A percentile compares a stretch with the other conserved stretches of the same genome.
These are phyloP conservation scores for Quadroppia sp. DNA, from an alignment of 2,888 invertebrate species.

Conservation along the genomic window DNA sequence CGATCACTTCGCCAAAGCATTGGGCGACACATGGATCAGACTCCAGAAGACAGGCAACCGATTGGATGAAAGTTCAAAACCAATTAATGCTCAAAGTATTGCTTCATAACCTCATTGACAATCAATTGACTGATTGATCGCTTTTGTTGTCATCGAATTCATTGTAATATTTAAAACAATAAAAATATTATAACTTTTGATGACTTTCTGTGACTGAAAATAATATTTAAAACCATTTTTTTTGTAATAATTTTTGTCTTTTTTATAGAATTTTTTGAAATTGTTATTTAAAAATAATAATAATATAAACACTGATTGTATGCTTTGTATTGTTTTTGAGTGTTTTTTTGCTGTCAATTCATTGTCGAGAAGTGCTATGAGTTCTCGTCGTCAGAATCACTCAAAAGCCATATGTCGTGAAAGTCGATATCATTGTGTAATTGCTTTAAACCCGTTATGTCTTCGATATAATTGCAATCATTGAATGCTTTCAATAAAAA, in stretches of 20 bases:
- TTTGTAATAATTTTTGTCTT: neutral
- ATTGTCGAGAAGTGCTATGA: neutral
- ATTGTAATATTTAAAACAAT: neutral
- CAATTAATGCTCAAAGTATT: constrained; percentile 39
- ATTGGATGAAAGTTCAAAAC: constrained; percentile 16
- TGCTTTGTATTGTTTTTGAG: neutral
- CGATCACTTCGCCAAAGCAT: constrained; percentile 85
- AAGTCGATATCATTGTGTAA: constrained; percentile 54
- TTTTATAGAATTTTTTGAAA: neutral
- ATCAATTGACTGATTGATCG: neutral
- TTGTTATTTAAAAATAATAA: neutral
- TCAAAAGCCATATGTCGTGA: constrained; percentile 49
- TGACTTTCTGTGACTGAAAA: constrained; percentile 3
- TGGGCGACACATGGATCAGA: constrained; percentile 71
- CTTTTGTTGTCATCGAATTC: neutral
- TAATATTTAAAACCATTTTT: neutral
- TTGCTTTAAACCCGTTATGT: constrained; percentile 70
- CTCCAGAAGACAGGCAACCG: constrained; percentile 47
- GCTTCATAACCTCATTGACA: neutral
- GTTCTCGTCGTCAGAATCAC: constrained; percentile 25
- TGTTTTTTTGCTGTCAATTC: neutral
- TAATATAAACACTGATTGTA: constrained; percentile 1
- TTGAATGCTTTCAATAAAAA: constrained; percentile 76
- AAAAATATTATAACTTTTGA: too few species aligned
- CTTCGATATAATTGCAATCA: constrained; percentile 74